Evolutionary conservation across 1,140 invertebrate genomes (phyloP).

Genomic region (Euura saliciscinereae): DNA sequence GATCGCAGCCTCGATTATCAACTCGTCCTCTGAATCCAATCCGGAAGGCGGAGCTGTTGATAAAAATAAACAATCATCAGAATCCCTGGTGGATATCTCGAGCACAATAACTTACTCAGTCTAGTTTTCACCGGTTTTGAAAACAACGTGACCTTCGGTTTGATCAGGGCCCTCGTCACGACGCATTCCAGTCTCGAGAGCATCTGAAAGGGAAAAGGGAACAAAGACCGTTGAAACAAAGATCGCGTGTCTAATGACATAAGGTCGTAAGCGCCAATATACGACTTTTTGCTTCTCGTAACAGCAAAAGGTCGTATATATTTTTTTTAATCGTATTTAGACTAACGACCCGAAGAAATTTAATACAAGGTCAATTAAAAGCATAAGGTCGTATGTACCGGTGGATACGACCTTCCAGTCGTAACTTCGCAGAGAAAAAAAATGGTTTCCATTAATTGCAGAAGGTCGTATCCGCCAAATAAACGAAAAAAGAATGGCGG

Average conservation of each 20-base stretch:
- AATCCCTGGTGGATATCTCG: constrained; percentile 25
- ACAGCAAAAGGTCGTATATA: constrained; percentile 36
- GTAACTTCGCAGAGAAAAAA: constrained; percentile 42
- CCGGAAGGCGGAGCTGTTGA: constrained; percentile 30
- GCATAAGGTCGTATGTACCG: too few species aligned
- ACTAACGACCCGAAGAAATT: too few species aligned
- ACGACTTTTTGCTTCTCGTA: background rate
- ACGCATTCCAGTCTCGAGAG: constrained; percentile 54
- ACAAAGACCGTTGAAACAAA: background rate
- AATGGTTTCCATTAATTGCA: constrained; percentile 19
- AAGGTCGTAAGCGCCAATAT: too few species aligned
- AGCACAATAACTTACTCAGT: constrained; percentile 39
- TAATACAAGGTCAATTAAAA: too few species aligned
- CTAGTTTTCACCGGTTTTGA: constrained; percentile 43
- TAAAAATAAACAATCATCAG: constrained; percentile 18
- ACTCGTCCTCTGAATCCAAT: constrained; percentile 53
- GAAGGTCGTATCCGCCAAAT: background rate
- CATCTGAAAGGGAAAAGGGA: constrained; percentile 42
- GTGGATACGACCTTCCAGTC: too few species aligned
- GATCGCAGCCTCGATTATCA: constrained; percentile 55
- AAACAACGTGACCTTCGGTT: constrained; percentile 46
- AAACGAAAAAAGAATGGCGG: constrained; percentile 12
- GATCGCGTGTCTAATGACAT: background rate
- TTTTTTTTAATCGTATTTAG: too few species aligned
- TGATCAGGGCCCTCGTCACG: constrained; percentile 40